Evolutionary conservation across 2,888 invertebrate species (phyloP).

Genomic region (Patella ulyssiponensis): DNA sequence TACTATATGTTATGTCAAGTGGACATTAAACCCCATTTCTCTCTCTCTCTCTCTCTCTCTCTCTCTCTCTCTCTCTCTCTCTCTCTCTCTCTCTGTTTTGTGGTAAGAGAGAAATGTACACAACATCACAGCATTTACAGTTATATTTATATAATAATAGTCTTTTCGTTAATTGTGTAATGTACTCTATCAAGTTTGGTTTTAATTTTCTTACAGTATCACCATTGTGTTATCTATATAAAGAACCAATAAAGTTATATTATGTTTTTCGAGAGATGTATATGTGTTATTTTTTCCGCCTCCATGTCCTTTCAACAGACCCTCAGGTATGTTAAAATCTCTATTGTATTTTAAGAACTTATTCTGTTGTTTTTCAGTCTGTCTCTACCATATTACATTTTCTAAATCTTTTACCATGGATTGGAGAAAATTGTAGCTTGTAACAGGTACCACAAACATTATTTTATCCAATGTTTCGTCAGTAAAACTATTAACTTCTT

Average conservation of each 20-base stretch:
- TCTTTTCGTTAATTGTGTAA: neutral
- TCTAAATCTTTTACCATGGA: too few relatives aligned
- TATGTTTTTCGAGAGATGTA: constrained; percentile 93
- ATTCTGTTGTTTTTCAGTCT: too few relatives aligned
- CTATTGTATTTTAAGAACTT: too few relatives aligned
- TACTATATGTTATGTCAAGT: too few relatives aligned
- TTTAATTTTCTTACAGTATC: constrained; percentile 79
- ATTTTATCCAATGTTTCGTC: too few relatives aligned
- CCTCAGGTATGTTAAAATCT: constrained; percentile 76
- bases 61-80: too few relatives aligned
- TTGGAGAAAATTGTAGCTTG: too few relatives aligned
- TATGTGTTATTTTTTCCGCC: constrained; percentile 89
- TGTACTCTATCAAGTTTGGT: neutral
- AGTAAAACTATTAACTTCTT: too few relatives aligned
- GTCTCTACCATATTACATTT: too few relatives aligned
- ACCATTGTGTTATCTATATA: constrained; percentile 93
- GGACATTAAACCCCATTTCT: too few relatives aligned
- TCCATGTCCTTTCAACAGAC: constrained; percentile 93
- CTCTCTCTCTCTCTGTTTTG: neutral
- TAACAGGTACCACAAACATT: too few relatives aligned
- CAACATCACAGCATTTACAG: neutral
- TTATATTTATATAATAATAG: too few relatives aligned
- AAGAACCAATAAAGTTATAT: constrained; percentile 89
- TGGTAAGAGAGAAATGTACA: neutral
- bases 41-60: neutral